Percentiles rank a stretch among this genome's conserved stretches.
Evolutionary conservation across 2,113 vertebrate genomes (phyloP).

Genomic region (Amblyornis subalaris): DNA sequence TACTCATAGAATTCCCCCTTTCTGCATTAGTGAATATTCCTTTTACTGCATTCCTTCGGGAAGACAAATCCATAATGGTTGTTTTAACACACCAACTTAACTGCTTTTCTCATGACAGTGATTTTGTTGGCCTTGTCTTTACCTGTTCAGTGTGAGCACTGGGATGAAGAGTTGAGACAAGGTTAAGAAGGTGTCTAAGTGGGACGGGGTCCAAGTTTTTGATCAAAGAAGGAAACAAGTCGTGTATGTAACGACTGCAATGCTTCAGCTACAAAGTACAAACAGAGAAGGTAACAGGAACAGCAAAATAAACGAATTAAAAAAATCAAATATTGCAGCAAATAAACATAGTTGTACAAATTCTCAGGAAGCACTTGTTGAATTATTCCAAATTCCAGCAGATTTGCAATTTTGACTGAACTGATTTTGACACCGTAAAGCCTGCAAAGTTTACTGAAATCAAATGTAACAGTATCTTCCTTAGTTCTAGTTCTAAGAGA

Average conservation of each 20-base stretch:
- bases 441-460: background rate
- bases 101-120: background rate
- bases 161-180: constrained; percentile 94
- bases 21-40: background rate
- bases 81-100: background rate
- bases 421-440: background rate
- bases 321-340: background rate
- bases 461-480: background rate
- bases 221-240: constrained; percentile 96
- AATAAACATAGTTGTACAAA: background rate
- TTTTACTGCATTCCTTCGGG: background rate
- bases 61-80: background rate
- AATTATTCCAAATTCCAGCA: background rate
- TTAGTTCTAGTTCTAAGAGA: background rate
- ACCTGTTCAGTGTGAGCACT: constrained; percentile 98
- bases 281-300: background rate
- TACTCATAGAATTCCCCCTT: background rate
- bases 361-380: background rate
- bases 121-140: background rate
- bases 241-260: constrained; percentile 98
- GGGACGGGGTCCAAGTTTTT: constrained; percentile 98
- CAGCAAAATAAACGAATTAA: background rate
- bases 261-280: constrained; percentile 86
- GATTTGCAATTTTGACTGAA: background rate
- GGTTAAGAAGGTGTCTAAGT: constrained; percentile 93